Evolutionary conservation across 2,888 invertebrate genomes (phyloP).

Genomic region (Standfussiana lucernea): DNA sequence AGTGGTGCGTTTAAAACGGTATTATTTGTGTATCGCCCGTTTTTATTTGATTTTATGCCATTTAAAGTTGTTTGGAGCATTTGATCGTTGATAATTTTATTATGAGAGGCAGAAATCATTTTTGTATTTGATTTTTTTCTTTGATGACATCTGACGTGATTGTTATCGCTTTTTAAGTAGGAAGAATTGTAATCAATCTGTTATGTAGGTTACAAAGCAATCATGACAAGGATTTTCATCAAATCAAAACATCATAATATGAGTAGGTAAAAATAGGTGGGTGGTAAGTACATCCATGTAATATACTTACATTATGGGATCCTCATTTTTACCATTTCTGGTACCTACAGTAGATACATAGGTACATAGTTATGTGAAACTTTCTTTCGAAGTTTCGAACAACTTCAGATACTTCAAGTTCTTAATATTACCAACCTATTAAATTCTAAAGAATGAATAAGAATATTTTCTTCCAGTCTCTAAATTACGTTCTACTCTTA

Average conservation of each 20-base stretch:
- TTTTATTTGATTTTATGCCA: conserved; percentile 81
- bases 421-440: too few relatives aligned
- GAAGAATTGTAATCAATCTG: background rate
- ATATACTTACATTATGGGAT: too few relatives aligned
- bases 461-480: background rate
- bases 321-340: too few relatives aligned
- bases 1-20: conserved; percentile 83
- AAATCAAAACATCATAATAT: too few relatives aligned
- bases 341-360: too few relatives aligned
- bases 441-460: too few relatives aligned
- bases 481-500: too few relatives aligned
- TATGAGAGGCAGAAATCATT: conserved; percentile 39
- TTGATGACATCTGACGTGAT: conserved; percentile 36
- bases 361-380: too few relatives aligned
- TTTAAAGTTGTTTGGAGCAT: conserved; percentile 67
- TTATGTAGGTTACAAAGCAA: background rate
- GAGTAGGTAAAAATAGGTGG: too few relatives aligned
- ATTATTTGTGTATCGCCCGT: conserved; percentile 81
- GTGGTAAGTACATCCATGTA: too few relatives aligned
- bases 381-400: background rate
- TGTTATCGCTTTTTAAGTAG: background rate
- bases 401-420: background rate
- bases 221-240: too few relatives aligned
- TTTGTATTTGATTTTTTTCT: conserved; percentile 26
- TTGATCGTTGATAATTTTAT: conserved; percentile 56